Percentiles rank a stretch among this genome's conserved stretches.
phyloP scores from a whole-genome alignment of 1,140 invertebrate genomes.

The Cecropterus lyciades region DNA sequence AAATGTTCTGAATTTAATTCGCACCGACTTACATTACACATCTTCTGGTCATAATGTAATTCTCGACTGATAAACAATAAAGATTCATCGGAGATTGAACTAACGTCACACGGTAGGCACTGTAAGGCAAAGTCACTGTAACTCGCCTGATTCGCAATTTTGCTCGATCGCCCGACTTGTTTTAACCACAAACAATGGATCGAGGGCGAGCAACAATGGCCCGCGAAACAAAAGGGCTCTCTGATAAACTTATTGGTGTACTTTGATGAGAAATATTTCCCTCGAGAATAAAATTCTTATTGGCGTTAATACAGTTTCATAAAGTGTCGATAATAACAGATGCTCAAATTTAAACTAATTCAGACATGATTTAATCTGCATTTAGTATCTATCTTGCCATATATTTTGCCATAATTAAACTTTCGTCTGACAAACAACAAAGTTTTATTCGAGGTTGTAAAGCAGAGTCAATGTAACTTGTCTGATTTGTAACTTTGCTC shows the following conservation, averaged over 20 bases:
- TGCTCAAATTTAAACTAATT: background rate
- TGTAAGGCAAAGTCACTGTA: constrained; percentile 58
- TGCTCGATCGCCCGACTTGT: constrained; percentile 62
- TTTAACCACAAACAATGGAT: constrained; percentile 58
- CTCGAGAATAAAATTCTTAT: too few relatives aligned
- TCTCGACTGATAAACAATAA: constrained; percentile 65
- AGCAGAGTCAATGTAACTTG: constrained; percentile 64
- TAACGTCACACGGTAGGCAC: constrained; percentile 64
- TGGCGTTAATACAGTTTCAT: background rate
- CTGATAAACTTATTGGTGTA: constrained; percentile 44
- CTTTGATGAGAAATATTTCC: background rate
- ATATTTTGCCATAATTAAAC: constrained; percentile 58
- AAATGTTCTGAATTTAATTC: background rate
- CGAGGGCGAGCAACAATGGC: constrained; percentile 64
- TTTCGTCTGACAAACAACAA: constrained; percentile 64
- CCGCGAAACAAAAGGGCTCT: constrained; percentile 63
- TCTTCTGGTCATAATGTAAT: constrained; percentile 57
- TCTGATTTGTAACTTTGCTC: constrained; percentile 69
- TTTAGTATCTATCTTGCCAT: too few relatives aligned
- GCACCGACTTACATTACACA: constrained; percentile 20
- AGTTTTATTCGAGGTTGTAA: constrained; percentile 50
- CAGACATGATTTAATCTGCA: constrained; percentile 23
- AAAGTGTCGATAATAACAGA: background rate
- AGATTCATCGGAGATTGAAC: constrained; percentile 46
- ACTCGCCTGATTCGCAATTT: constrained; percentile 73